These are phyloP conservation scores for Siderastrea siderea DNA, from an alignment of 92 coral and sea anemone species.

Conservation along the genomic window DNA sequence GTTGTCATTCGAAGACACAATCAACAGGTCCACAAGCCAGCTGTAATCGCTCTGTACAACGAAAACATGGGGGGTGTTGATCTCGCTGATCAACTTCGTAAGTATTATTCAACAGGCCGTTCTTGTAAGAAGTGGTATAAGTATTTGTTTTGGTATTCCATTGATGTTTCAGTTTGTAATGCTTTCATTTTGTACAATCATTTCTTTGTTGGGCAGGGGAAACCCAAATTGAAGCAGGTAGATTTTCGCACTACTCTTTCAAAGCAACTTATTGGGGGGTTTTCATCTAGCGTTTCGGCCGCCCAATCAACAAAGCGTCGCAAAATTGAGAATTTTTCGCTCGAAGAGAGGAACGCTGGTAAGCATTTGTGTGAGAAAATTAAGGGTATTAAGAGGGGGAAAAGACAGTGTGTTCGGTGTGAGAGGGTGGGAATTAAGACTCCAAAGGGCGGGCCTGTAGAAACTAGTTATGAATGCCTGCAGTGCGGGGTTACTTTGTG, in stretches of 20 bases:
- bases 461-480: constrained; percentile 52
- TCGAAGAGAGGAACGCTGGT: constrained; percentile 13
- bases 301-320: no score
- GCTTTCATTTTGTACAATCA: neutral
- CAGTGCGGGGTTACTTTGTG: constrained; percentile 62
- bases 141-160: no score
- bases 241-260: constrained; percentile 9
- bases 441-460: constrained; percentile 44
- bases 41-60: constrained; percentile 6
- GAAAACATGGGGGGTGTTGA: neutral
- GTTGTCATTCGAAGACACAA: neutral
- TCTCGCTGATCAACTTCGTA: constrained; percentile 14
- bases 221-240: constrained; percentile 3
- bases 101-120: constrained; percentile 40
- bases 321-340: no score
- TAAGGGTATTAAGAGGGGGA: constrained; percentile 18
- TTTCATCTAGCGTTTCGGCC: neutral
- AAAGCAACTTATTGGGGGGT: constrained; percentile 40
- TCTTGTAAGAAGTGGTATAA: constrained; percentile 13
- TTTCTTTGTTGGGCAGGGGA: neutral
- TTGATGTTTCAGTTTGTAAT: no score
- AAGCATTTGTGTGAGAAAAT: constrained; percentile 40
- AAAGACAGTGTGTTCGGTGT: constrained; percentile 30
- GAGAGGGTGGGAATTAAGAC: constrained; percentile 38
- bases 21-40: neutral